These are phyloP conservation scores for Ciona savignyi DNA, from an alignment of 23 tunicate genomes.

Conservation along the genomic window DNA sequence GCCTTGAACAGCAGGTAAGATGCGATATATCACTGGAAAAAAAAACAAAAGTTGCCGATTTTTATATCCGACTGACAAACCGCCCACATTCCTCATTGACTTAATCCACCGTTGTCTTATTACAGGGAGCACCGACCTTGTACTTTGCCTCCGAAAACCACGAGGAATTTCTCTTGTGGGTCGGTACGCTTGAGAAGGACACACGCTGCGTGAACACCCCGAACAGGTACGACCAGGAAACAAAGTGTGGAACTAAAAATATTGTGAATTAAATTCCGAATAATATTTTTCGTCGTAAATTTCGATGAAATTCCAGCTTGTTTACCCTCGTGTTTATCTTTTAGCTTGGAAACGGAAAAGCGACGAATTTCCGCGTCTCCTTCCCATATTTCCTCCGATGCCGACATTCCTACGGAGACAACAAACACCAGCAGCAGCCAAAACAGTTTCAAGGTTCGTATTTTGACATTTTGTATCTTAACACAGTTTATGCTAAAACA, in stretches of 20 bases:
- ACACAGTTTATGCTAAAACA: no score
- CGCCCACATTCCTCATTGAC: neutral
- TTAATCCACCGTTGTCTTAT: no score
- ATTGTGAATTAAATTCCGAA: neutral
- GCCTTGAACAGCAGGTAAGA: slow-evolving; percentile 77
- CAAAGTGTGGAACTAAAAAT: neutral
- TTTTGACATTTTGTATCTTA: no score
- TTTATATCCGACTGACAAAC: neutral
- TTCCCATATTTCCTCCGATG: neutral
- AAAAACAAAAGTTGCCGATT: neutral
- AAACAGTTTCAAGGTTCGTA: no score
- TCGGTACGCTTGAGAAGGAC: slow-evolving; percentile 78
- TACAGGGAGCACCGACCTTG: slow-evolving; percentile 57
- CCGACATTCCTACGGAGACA: neutral
- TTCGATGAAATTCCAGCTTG: neutral
- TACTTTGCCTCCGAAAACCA: slow-evolving; percentile 66
- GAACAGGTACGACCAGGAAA: neutral
- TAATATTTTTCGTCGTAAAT: no score
- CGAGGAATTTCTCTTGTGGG: slow-evolving; percentile 72
- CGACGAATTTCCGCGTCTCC: neutral
- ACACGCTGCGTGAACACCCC: slow-evolving; percentile 21
- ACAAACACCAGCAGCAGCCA: no score
- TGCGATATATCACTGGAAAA: no score
- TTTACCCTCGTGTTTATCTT: neutral
- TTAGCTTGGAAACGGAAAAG: neutral